Percentiles rank a stretch among this genome's conserved stretches.
These are phyloP conservation scores for Drosophila prolongata DNA, from an alignment of 2,888 invertebrate species.

Conservation along the genomic window DNA sequence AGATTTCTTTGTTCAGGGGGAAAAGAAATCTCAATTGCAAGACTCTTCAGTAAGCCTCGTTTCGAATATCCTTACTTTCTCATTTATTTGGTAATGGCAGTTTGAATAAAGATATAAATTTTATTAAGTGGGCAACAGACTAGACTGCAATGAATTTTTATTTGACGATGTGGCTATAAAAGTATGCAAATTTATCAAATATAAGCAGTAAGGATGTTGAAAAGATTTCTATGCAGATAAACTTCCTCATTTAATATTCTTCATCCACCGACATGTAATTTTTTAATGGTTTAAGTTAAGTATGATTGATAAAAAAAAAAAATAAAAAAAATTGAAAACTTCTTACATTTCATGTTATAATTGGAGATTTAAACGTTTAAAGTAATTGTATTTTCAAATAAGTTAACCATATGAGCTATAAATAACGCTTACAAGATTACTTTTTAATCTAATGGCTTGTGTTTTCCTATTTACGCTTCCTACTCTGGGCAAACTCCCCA, in stretches of 20 bases:
- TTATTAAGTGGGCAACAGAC: slow-evolving; percentile 2
- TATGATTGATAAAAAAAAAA: too few species aligned
- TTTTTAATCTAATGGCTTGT: neutral
- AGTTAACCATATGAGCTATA: too few species aligned
- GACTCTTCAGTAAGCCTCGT: slow-evolving; percentile 4
- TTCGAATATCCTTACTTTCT: slow-evolving; percentile 15
- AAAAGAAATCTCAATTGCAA: slow-evolving; percentile 16
- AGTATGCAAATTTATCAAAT: neutral
- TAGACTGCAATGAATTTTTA: slow-evolving; percentile 5
- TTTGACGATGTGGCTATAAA: neutral
- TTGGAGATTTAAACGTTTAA: too few species aligned
- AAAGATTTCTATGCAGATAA: neutral
- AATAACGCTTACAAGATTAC: too few species aligned
- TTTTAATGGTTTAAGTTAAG: neutral
- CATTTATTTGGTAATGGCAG: slow-evolving; percentile 3
- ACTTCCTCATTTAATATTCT: neutral
- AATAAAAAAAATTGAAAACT: too few species aligned
- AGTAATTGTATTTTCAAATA: too few species aligned
- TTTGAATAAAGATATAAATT: slow-evolving; percentile 8
- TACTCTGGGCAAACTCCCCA: neutral
- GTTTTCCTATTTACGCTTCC: neutral
- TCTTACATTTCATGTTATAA: too few species aligned
- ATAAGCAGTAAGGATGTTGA: neutral
- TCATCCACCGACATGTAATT: neutral
- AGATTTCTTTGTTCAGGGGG: slow-evolving; percentile 6